Evolutionary conservation across 2,797 vertebrate genomes (phyloP), one percentile per base, ranked within the genome.

Genomic region (Scolopax rusticola): DNA sequence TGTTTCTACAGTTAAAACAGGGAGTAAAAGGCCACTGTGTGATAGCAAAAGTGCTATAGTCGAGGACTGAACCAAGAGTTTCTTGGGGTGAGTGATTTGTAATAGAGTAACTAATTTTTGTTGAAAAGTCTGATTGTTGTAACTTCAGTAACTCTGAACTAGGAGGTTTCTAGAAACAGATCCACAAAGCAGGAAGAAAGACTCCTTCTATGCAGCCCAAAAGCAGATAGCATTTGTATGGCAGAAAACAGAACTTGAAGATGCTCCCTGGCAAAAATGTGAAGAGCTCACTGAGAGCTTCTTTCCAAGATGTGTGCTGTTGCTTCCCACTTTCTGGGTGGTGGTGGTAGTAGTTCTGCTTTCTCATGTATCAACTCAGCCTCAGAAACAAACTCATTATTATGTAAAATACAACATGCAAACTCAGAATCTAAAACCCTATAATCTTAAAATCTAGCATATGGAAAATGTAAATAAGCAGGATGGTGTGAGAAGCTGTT

Each of bases 351-450:
- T 77, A 86, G 90, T 87, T 96, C 84, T 92, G 88, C 92, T 95
- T 94, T 97, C 92, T 95, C 96, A 93, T 94, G 89, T 97, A 95
- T 91, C 92, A 92, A 86, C 82, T 92, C 84, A 88, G 84, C 92
- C 92, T 96, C 93, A 94, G 87, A 95, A 79, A 86, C 75, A 95
- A 97, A 95, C 93, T 97, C 30, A 92, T 96, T 90, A 97, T 97
- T 97, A 97, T 96, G 90, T 98, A 97, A 98, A 98, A 97, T 94
- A 95, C 91, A 98, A 98, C 97, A 97, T 96, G 87, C 97, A 96
- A 97, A 85, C 90, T 93, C 95, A 92, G 76, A 94, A 94, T 93
- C 95, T 97, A 97, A 98, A 97, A 84, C 97, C 98, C 97, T 97
- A 54, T 98, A 98, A 98, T 98, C 97, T 98, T 95, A 96, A 92